Base-by-base conservation (phyloP, 2,888 invertebrate genomes). In the Philhelius pedissequus region DNA sequence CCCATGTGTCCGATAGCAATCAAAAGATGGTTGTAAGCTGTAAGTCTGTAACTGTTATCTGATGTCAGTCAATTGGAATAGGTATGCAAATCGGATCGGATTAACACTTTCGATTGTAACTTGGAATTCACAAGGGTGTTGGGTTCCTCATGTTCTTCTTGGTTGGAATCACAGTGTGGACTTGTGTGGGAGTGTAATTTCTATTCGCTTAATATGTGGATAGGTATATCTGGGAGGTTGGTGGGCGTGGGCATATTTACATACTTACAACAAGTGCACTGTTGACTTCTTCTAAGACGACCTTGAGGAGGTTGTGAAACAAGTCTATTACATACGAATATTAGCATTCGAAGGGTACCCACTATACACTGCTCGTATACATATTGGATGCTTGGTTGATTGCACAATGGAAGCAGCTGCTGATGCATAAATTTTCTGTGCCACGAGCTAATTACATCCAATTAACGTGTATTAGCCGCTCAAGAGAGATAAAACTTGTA, bases 401-500 rank as follows among this genome's bases (percentile, higher is more conserved):
- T 64, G 64, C 64, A 62, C 60, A 73, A 62, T 30, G 30, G 73
- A 52, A 54, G 22, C 73, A 64, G 73, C 60, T 64, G 71, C 38
- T 62, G 54, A 32, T 54, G 52, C 62, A 64, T 74, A 45, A 13
- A 40, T 58, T 73, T 75, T 45, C 70, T 58, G 20, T 66, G 70
- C 56, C 81, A 70, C 69, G 25, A 35, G 64, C 69, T 81, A 81
- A 81, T 76, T 81, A 76, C 50, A 64, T 52, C 27, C 76, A 81
- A 76, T 81, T 81, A 81, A 81, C 56, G 40, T 43, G 62, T 40
- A 76, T 50, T 75, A 58, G 50, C 64, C 70, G 58, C n/a, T 54
- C 27, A 25, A 27, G 32, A 54, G 32, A 66, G 27, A 58, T 64
- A 38, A 50, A n/a, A 15, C 62, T 32, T n/a, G 43, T 43, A 18